Conservation (phyloP, 1,140 invertebrate species). For the Doryteuthis pealeii region DNA sequence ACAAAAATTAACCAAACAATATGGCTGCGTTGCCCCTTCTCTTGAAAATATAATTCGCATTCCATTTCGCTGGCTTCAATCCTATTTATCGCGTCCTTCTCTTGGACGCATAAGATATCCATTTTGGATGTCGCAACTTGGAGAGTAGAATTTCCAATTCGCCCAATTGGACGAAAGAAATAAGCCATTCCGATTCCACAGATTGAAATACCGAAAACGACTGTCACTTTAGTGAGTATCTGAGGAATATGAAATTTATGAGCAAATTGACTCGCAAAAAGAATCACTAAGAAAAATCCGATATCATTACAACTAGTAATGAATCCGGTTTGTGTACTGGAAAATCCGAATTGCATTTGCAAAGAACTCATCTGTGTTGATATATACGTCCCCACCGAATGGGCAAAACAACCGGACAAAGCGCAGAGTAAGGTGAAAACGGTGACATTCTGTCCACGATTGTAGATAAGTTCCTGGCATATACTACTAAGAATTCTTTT, state of each 20-base stretch:
- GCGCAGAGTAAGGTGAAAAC: not conserved
- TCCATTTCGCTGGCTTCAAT: not conserved
- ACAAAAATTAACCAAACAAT: constrained; percentile 15
- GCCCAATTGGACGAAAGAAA: not conserved
- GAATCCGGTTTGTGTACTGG: constrained; percentile 17
- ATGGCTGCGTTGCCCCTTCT: no score
- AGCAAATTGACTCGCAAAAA: constrained; percentile 18
- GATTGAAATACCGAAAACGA: constrained; percentile 14
- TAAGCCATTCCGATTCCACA: not conserved
- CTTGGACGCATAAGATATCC: not conserved
- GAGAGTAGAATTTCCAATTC: not conserved
- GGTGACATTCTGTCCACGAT: not conserved
- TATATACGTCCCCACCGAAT: constrained; percentile 10
- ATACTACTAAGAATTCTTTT: no score
- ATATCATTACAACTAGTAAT: constrained; percentile 23
- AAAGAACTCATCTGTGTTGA: constrained; percentile 23
- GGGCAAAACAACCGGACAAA: not conserved
- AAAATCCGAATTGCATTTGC: constrained; percentile 20
- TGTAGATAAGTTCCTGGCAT: no score
- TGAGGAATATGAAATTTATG: constrained; percentile 20
- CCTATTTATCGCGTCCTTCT: not conserved
- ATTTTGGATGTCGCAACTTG: not conserved
- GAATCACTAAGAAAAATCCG: constrained; percentile 18
- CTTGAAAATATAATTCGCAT: not conserved
- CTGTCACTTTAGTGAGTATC: not conserved